Percentiles rank a stretch among this genome's conserved stretches.
These are phyloP conservation scores for Phalera bucephala DNA, from an alignment of 2,888 invertebrate genomes.

Conservation along the genomic window DNA sequence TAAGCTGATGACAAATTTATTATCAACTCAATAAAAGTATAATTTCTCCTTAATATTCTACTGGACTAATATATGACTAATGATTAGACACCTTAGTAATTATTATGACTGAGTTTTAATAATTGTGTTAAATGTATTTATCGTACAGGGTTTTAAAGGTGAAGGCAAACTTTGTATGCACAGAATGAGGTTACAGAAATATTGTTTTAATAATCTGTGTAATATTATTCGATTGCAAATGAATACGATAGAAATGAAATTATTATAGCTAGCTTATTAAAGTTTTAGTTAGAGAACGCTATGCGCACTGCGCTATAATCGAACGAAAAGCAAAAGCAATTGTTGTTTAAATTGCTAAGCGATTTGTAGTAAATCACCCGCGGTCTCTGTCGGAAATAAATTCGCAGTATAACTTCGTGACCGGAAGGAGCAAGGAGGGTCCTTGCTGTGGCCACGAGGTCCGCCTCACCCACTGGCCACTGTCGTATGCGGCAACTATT, in stretches of 20 bases:
- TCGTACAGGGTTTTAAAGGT: not conserved
- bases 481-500: conserved; percentile 13
- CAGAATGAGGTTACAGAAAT: not conserved
- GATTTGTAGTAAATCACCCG: conserved; percentile 39
- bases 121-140: not conserved
- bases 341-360: conserved; percentile 34
- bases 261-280: conserved; percentile 19
- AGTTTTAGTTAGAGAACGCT: conserved; percentile 15
- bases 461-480: conserved; percentile 12
- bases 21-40: too few species aligned
- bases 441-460: conserved; percentile 42
- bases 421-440: conserved; percentile 51
- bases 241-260: conserved; percentile 9
- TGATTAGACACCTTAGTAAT: too few species aligned
- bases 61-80: too few species aligned
- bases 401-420: conserved; percentile 45
- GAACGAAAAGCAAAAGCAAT: conserved; percentile 18
- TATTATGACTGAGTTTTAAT: not conserved
- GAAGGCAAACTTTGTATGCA: not conserved
- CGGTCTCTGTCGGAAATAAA: conserved; percentile 48
- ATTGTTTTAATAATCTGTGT: conserved; percentile 10
- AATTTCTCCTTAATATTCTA: too few species aligned
- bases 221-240: conserved; percentile 15
- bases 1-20: too few species aligned
- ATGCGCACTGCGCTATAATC: conserved; percentile 13